A percentile compares a stretch with the other conserved stretches of the same genome.
phyloP scores from a whole-genome alignment of 2,888 invertebrate species.

The Apotomis capreana region DNA sequence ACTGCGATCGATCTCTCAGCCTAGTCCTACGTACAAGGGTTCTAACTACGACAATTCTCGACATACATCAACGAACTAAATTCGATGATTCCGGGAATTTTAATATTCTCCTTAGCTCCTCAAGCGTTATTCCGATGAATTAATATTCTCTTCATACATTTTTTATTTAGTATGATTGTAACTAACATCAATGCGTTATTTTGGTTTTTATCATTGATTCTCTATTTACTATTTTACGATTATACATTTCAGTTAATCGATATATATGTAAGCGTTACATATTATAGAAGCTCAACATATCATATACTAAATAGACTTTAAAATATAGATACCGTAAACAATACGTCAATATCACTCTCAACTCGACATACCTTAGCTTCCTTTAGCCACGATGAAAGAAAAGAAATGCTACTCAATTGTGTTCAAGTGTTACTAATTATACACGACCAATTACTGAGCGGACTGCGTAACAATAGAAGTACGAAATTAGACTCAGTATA shows the following conservation, averaged over 20 bases:
- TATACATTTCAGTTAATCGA: neutral
- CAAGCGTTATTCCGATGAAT: no score
- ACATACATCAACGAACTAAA: no score
- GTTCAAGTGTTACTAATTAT: constrained; percentile 26
- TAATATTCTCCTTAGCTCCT: no score
- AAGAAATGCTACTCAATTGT: constrained; percentile 55
- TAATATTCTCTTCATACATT: no score
- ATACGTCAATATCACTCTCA: constrained; percentile 36
- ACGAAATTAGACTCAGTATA: neutral
- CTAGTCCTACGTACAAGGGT: no score
- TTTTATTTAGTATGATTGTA: no score
- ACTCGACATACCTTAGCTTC: constrained; percentile 76
- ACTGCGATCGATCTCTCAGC: no score
- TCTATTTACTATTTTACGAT: neutral
- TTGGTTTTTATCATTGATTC: neutral
- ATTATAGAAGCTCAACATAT: constrained; percentile 15
- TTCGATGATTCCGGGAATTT: no score
- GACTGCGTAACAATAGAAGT: neutral
- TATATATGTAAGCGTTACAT: constrained; percentile 23
- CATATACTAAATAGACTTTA: neutral
- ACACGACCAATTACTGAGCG: constrained; percentile 7
- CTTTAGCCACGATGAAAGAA: constrained; percentile 69
- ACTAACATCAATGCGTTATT: no score
- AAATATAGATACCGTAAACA: constrained; percentile 10
- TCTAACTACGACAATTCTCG: no score